Conservation (phyloP, 2,888 invertebrate genomes). For the Julus scandinavius region DNA sequence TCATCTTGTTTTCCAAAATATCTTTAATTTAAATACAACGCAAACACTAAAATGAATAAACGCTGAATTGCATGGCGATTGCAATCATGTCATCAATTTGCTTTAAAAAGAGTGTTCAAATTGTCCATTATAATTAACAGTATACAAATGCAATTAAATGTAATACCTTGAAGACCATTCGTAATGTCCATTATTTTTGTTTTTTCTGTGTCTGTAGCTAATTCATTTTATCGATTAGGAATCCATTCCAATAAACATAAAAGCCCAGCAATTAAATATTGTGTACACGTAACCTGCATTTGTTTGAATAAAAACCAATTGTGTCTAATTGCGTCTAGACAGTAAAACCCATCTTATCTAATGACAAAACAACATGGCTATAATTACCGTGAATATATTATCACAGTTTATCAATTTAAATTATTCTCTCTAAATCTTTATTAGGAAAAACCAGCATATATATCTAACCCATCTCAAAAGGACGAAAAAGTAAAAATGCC, state of each 20-base stretch:
- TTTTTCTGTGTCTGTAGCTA: neutral
- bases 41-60: too few species aligned
- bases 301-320: neutral
- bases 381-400: neutral
- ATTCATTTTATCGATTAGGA: neutral
- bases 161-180: neutral
- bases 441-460: neutral
- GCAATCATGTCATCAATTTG: too few species aligned
- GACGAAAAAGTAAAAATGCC: neutral
- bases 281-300: neutral
- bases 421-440: neutral
- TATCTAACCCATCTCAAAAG: neutral
- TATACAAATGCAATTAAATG: too few species aligned
- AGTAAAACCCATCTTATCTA: neutral
- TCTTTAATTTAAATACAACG: too few species aligned
- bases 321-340: conserved; percentile 25
- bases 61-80: too few species aligned
- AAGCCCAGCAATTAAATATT: conserved; percentile 16
- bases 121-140: too few species aligned
- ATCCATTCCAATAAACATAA: neutral
- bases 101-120: too few species aligned
- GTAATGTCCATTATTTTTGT: neutral
- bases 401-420: neutral
- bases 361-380: neutral
- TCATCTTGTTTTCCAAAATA: too few species aligned